Base-by-base conservation (phyloP, 23 tunicate genomes). In the Diplosoma virens region DNA sequence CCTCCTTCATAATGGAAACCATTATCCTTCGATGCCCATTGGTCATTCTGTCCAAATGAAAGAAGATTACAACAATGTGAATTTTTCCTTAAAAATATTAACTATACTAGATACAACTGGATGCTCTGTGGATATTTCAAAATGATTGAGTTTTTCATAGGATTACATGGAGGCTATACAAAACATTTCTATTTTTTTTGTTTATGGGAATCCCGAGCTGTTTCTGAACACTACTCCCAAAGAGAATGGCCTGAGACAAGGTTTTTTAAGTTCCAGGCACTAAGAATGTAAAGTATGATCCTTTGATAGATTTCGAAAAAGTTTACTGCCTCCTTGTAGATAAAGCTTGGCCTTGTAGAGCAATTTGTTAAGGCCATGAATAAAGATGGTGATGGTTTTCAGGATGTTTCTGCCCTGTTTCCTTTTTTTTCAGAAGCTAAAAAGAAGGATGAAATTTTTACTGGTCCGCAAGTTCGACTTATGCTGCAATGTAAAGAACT, bases 61-160 rank as follows among this genome's bases (percentile, higher is more conserved):
- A 58, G 65, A 58, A 58, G 65, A 58, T 58, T 58, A 58, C 65
- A 58, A 58, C 14, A 58, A 58, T 58, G 65, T 58, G n/a, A 58
- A 58, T 58, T 58, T 58, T 23, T 58, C 5, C 65, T 9, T 9
- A 22, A 58, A 58, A 58, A 22, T 58, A 58, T 9, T n/a, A 58
- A 58, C 65, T 23, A 58, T 58, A 22, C 65, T n/a, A 58, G 65
- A 58, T n/a, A 58, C 65, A 58, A 58, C 9, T 41, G 14, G 50
- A 9, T 7, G 50, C 65, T 58, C 21, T 9, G 24, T 58, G 65
- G 21, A 58, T 17, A 58, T n/a, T 58, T 58, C 65, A 58, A 58
- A 58, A 58, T 9, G 65, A 58, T 9, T 58, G 65, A 22, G 65
- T 58, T 58, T 7, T 58, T 58, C 21, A 58, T 11, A 58, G 21